phyloP scores from a whole-genome alignment of 2,888 invertebrate genomes.

The Terebella lapidaria region DNA sequence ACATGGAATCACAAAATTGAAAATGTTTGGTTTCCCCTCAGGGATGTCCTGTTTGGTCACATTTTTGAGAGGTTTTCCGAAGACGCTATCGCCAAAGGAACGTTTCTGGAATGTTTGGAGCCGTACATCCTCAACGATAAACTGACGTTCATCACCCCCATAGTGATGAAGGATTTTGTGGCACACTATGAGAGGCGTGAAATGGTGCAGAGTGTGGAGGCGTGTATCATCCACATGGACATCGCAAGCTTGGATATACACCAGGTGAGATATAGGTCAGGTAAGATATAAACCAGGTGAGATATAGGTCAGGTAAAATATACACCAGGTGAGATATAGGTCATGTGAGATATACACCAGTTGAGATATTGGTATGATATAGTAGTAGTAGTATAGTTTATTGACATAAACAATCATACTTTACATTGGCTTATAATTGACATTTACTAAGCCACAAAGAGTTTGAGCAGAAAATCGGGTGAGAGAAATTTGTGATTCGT shows the following conservation, averaged over 20 bases:
- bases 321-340: slow-evolving; percentile 60
- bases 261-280: slow-evolving; percentile 53
- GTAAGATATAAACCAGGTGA: slow-evolving; percentile 70
- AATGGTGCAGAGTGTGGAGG: slow-evolving; percentile 65
- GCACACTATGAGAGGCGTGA: slow-evolving; percentile 64
- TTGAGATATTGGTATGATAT: slow-evolving; percentile 34
- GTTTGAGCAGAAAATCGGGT: no score
- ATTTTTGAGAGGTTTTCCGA: slow-evolving; percentile 63
- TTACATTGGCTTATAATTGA: no score
- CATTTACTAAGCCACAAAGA: no score
- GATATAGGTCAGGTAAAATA: slow-evolving; percentile 57
- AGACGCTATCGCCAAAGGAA: slow-evolving; percentile 61
- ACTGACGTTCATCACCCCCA: slow-evolving; percentile 63
- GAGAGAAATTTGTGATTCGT: no score
- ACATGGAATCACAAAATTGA: no score
- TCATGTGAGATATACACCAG: slow-evolving; percentile 69
- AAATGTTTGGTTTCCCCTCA: no score
- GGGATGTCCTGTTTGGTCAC: slow-evolving; percentile 56
- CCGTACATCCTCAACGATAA: slow-evolving; percentile 66
- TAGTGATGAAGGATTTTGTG: slow-evolving; percentile 69
- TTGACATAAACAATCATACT: no score
- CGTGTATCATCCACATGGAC: slow-evolving; percentile 68
- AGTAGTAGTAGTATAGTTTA: no score
- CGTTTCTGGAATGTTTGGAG: slow-evolving; percentile 68
- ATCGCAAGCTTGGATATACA: slow-evolving; percentile 73